Evolutionary conservation across 2,888 invertebrate species (phyloP), one percentile per base, ranked within the genome.

Genomic region (Physocephala rufipes): DNA sequence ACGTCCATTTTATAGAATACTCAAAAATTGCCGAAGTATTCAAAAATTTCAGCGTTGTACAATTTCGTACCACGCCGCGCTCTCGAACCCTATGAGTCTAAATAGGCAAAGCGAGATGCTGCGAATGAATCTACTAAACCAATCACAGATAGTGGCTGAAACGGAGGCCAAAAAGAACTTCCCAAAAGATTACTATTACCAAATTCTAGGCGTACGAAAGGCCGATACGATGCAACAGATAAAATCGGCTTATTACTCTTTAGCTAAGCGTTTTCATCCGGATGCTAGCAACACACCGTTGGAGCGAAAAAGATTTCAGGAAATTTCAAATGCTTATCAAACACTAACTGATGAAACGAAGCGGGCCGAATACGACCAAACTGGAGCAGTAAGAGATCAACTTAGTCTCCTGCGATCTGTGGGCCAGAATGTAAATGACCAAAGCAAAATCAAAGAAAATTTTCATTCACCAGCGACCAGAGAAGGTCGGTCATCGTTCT

Each of bases 251-350:
- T 86, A 83, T 71, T 84, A 84, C 78, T 73, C 79, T 12, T 74
- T 85, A 26, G 85, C 85, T 15, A 85, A 85, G 71, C 84, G 83
- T 43, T 84, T 80, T 74, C 85, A 85, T 73, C 85, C 85, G 0
- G 85, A 85, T 72, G 79, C 81, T 0, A 75, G 76, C 12, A 80
- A 79, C 3, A 79, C 73, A 0, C 75, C 79, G 43, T 76, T 79
- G 53, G 79, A 82, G 43, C 74, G 82, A 3, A 81, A 82, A 30
- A 81, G 81, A 51, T 85, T 85, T 74, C 97, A 98, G 85, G 95
- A 97, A 85, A 96, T 99, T 5, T 97, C 97, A 0, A 99, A 99
- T 87, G 99, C 99, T 0, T 99, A 99, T 86, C 97, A 99, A 89
- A 95, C 98, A 36, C 75, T 86, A 9, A 85, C 84, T 9, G 98